Percentiles rank a stretch among this genome's conserved stretches.
These are phyloP conservation scores for Monodelphis domestica DNA, from an alignment of 2,797 vertebrate genomes.

Conservation along the genomic window DNA sequence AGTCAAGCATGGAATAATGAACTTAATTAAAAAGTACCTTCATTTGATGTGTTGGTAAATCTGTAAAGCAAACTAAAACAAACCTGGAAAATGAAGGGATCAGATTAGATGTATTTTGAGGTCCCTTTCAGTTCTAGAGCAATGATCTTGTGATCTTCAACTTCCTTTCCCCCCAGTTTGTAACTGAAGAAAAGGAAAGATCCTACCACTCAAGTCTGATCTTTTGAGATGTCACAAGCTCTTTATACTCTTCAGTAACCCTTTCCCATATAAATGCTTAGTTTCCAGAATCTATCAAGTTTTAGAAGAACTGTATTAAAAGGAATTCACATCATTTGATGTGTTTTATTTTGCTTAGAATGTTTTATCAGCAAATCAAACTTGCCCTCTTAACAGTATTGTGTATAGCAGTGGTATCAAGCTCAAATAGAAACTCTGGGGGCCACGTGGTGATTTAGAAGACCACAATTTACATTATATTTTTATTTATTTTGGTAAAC, in stretches of 20 bases:
- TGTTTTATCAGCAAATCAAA: neutral
- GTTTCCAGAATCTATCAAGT: neutral
- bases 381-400: neutral
- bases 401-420: neutral
- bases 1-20: conserved; percentile 16
- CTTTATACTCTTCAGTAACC: neutral
- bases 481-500: neutral
- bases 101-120: neutral
- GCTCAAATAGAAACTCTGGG: neutral
- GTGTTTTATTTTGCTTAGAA: neutral
- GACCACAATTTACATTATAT: neutral
- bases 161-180: neutral
- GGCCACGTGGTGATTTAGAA: neutral
- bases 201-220: neutral
- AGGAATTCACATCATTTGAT: conserved; percentile 27
- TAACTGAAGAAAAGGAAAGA: neutral
- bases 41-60: neutral
- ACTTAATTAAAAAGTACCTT: conserved; percentile 36
- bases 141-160: neutral
- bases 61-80: too few relatives aligned
- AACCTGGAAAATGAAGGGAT: neutral
- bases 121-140: neutral
- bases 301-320: conserved; percentile 28
- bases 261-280: neutral
- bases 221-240: neutral